Base-by-base conservation (phyloP, 2,113 vertebrate species). In the Hippocampus comes region DNA sequence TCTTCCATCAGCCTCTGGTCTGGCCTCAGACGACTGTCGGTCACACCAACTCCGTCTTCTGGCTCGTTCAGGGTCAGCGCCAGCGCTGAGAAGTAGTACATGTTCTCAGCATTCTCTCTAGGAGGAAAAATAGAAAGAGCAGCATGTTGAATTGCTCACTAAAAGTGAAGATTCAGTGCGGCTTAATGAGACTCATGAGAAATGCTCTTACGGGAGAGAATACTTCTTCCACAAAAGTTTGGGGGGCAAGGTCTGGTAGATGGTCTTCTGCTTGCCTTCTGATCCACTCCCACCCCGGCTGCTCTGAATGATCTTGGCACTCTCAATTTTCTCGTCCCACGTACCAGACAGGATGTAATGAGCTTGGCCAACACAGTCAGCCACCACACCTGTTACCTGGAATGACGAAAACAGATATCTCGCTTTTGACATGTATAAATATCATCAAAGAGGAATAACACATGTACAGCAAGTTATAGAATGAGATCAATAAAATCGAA, bases 1-100 rank as follows among this genome's bases (percentile, higher is more conserved):
- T 93, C 95, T 93, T 99, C 97, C 97, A 99, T 99, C 8, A 99
- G 92, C 67, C 90, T 88, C 93, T 99, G 97, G 91, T 99, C 97
- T 0, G 97, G 97, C 53, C 97, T 84, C 82, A 95, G 88, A 2
- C 97, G 94, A 86, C 96, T 99, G 90, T 99, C 97, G 0, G 96
- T 99, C 79, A 91, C 86, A 0, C 94, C 93, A 73, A 94, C 92
- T 0, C 89, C 89, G 0, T 95, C 94, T 79, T 97, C 97, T 0
- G 78, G 82, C 89, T 99, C 97, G 0, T 99, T 99, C 68, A 99
- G 92, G 8, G 95, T 96, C 84, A 99, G 88, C 17, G 97, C 97
- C 90, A 99, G 92, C 56, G 94, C 89, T 0, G 97, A 99, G 92
- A 99, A 98, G 91, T 91, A 92, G 76, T 99, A 99, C 97, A 99